Base-by-base conservation (phyloP, 2,113 vertebrate genomes). In the Menura novaehollandiae region DNA sequence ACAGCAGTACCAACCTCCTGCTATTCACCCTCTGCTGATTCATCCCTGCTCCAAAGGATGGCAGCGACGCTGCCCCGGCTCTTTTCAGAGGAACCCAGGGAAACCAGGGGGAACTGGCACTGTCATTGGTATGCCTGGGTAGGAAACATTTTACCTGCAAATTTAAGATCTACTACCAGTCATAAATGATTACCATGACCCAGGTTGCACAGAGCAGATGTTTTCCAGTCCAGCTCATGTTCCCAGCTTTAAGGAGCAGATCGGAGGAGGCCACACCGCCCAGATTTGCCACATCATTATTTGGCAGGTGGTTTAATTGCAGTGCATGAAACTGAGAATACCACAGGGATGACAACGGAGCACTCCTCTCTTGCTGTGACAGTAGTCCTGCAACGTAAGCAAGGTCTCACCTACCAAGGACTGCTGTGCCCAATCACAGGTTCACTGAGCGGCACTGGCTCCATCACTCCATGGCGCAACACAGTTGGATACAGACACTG, bases 261-360 rank as follows among this genome's bases (percentile, higher is more conserved):
- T 93, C 3, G 2, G 89, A 87, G 79, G 63, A 93, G 88, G 76
- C 91, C 80, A 84, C 93, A 55, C 93, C 80, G 0, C 91, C 93
- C 94, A 93, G 94, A 87, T 97, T 91, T 95, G 93, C 91, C 95
- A 96, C 94, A 91, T 95, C 94, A 94, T 89, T 91, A 82, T 75
- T 92, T 96, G 84, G 94, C 91, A 97, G 81, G 73, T 85, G 41
- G 47, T 60, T 88, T 96, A 97, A 97, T 96, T 96, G 93, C 84
- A 60, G 93, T 1, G 1, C 95, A 85, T 41, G 91, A 95, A 96
- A 94, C 91, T 88, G 91, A 64, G 94, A 92, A 97, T 96, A 32
- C 96, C 93, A 94, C 93, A 92, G 6, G 4, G 81, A 91, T 97
- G 96, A 97, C 91, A 97, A 88, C 0, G 53, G 93, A 89, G 77